These are phyloP conservation scores for Cataglyphis rosenhaueri DNA, from an alignment of 2,888 invertebrate species.

Conservation along the genomic window DNA sequence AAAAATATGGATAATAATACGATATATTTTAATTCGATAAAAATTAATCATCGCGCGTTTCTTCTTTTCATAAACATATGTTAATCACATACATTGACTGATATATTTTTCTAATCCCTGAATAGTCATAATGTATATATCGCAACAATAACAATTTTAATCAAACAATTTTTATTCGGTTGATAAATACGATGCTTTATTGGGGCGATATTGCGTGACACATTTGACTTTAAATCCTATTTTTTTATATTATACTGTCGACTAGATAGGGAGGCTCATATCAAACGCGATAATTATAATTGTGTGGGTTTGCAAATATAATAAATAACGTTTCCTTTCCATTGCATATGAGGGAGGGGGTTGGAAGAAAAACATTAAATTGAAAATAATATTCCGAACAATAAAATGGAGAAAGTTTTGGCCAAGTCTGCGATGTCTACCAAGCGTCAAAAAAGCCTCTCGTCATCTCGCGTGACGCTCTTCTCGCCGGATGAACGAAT, in stretches of 20 bases:
- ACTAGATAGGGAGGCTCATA: background rate
- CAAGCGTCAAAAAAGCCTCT: background rate
- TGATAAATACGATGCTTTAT: background rate
- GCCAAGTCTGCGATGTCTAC: background rate
- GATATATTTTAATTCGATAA: conserved; percentile 23
- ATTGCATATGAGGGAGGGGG: too few species aligned
- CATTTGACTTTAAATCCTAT: background rate
- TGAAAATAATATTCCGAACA: conserved; percentile 17
- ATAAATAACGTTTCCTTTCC: background rate
- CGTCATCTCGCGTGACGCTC: background rate
- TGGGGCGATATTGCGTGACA: background rate
- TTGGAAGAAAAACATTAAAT: background rate
- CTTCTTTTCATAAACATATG: background rate
- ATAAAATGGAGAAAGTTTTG: background rate
- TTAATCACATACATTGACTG: background rate
- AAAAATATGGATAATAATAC: background rate
- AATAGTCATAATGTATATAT: conserved; percentile 17
- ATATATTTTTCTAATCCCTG: background rate
- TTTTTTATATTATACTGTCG: background rate
- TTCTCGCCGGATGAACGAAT: background rate
- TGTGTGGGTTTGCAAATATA: background rate
- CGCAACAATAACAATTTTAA: too few species aligned
- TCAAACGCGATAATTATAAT: background rate
- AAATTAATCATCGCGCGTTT: conserved; percentile 3
- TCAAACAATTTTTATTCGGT: background rate